phyloP scores from a whole-genome alignment of 1,140 invertebrate genomes.

The Nebria ingens region DNA sequence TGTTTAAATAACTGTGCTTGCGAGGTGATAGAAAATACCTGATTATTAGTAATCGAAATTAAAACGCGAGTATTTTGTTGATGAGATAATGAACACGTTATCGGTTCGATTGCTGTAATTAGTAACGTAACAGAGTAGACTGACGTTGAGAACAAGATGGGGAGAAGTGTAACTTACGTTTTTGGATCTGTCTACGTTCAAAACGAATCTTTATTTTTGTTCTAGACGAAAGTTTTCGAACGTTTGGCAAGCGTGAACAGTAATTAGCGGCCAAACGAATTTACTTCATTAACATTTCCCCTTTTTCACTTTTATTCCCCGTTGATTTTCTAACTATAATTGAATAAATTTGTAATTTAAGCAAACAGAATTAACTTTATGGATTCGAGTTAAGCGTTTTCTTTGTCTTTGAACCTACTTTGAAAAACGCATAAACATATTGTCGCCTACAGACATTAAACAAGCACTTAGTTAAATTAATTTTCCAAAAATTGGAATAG shows the following conservation, averaged over 20 bases:
- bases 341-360: constrained; percentile 10
- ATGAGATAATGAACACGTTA: constrained; percentile 6
- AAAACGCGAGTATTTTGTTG: too few relatives aligned
- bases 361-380: constrained; percentile 8
- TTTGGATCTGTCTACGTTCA: not conserved
- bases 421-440: too few relatives aligned
- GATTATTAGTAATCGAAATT: too few relatives aligned
- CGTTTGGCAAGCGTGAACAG: not conserved
- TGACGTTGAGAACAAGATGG: not conserved
- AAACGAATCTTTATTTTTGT: not conserved
- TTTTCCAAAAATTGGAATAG: too few relatives aligned
- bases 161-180: not conserved
- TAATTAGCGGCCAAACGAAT: constrained; percentile 5
- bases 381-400: not conserved
- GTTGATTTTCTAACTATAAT: constrained; percentile 9
- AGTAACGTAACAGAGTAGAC: not conserved
- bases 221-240: not conserved
- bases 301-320: constrained; percentile 4
- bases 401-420: too few relatives aligned
- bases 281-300: constrained; percentile 9
- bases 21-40: too few relatives aligned
- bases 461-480: too few relatives aligned
- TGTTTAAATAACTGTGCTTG: too few relatives aligned
- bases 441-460: too few relatives aligned
- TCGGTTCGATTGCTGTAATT: not conserved